Percentiles rank a stretch among this genome's conserved stretches.
Evolutionary conservation across 2,797 vertebrate species (phyloP).

Genomic region (Taeniopygia guttata): DNA sequence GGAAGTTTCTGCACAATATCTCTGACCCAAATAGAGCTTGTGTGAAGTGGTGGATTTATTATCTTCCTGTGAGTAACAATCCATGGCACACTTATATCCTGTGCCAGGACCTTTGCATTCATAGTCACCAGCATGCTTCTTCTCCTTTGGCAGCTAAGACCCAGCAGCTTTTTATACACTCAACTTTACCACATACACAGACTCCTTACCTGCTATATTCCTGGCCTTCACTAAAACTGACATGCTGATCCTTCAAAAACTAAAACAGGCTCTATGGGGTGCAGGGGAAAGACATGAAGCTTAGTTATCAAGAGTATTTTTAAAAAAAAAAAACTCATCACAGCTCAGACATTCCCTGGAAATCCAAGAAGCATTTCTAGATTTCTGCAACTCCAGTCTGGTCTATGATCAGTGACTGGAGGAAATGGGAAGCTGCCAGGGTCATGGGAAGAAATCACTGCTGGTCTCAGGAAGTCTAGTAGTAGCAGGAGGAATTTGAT

Average conservation of each 20-base stretch:
- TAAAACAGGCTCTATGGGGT: background rate
- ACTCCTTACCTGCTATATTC: background rate
- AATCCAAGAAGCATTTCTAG: background rate
- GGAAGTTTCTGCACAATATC: background rate
- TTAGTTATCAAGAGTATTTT: background rate
- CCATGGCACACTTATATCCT: background rate
- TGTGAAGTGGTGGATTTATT: background rate
- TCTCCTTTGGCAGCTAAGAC: background rate
- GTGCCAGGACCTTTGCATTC: background rate
- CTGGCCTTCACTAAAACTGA: background rate
- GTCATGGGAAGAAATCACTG: background rate
- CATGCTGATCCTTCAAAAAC: background rate
- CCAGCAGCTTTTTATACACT: background rate
- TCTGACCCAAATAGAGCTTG: background rate
- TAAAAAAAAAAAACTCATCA: background rate
- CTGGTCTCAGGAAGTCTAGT: background rate
- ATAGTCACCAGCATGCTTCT: background rate
- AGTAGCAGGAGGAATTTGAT: background rate
- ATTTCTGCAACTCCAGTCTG: background rate
- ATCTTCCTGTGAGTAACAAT: background rate
- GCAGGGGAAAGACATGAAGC: background rate
- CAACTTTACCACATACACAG: background rate
- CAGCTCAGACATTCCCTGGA: background rate
- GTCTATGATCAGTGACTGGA: background rate
- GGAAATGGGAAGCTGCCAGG: background rate